Conservation (phyloP, 2,888 invertebrate species). For the Drosophila quinaria region DNA sequence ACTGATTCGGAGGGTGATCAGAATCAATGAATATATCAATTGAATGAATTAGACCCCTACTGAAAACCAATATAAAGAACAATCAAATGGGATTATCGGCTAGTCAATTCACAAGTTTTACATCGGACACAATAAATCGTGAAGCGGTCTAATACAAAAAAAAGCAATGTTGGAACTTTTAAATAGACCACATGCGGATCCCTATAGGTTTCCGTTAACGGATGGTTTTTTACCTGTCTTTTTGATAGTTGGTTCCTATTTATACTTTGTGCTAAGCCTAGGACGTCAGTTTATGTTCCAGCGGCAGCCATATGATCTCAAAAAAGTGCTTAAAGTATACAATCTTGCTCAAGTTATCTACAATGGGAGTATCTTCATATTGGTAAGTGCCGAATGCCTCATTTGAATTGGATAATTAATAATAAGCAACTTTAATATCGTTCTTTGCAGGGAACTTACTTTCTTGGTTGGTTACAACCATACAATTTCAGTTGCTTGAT, state of each 20-base stretch:
- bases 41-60: not conserved
- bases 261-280: slow-evolving; percentile 91
- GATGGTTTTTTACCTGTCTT: slow-evolving; percentile 89
- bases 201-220: slow-evolving; percentile 87
- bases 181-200: slow-evolving; percentile 43
- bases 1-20: not conserved
- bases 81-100: not conserved
- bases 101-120: slow-evolving; percentile 3
- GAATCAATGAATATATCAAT: not conserved
- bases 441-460: not conserved
- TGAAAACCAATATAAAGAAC: not conserved
- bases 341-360: slow-evolving; percentile 94
- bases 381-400: not conserved
- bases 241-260: slow-evolving; percentile 88
- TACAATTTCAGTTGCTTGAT: slow-evolving; percentile 31
- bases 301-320: slow-evolving; percentile 90
- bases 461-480: not conserved
- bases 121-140: not conserved
- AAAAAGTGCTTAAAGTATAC: slow-evolving; percentile 90
- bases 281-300: slow-evolving; percentile 91
- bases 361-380: slow-evolving; percentile 88
- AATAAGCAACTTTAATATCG: no score
- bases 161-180: slow-evolving; percentile 42
- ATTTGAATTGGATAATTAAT: not conserved
- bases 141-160: not conserved